Base-by-base conservation (phyloP, 2,113 vertebrate species). In the Opisthocomus hoazin region DNA sequence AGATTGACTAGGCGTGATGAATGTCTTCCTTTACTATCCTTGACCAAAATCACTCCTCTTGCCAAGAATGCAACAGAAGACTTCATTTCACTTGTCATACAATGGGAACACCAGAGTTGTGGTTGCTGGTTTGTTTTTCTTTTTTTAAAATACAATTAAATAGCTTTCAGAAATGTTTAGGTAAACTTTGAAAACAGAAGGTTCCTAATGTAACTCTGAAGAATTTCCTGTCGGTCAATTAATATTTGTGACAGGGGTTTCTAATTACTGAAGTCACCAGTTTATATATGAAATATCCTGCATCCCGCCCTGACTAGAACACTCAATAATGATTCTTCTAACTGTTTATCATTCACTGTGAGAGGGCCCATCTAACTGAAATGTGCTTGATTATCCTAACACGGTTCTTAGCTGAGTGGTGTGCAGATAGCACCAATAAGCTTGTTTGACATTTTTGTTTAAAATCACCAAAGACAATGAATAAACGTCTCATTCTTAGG, bases 1-100 rank as follows among this genome's bases (percentile, higher is more conserved):
- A 93, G 68, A 91, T 16, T 89, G 81, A 97, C 56, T 94, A 83
- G 80, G 53, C 5, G 9, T 93, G 87, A 97, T 97, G 36, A 98
- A 95, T 85, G 74, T 61, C 95, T 97, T 96, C 86, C 51, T 94
- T 93, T 96, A 87, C 79, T 94, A 50, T 75, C 63, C 96, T 87
- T 93, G 87, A 96, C 54, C 66, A 96, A 78, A 96, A 91, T 93
- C 81, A 94, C 79, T 89, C 65, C 51, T 88, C 78, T 95, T 90
- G 81, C 66, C 79, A 92, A 50, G 80, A 84, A 94, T 32, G 39
- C 41, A 86, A 46, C 12, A 84, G 36, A 90, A 94, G 46, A 29
- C 56, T 68, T 92, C 26, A 51, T 69, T 95, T 96, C 84, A 36
- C 45, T 81, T 89, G 53, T 48, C 73, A 89, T 53, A 46, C 9